Percentiles rank a stretch among this genome's conserved stretches.
Conservation (phyloP, 2,888 invertebrate genomes). For the Gisinianus flammeolus region DNA sequence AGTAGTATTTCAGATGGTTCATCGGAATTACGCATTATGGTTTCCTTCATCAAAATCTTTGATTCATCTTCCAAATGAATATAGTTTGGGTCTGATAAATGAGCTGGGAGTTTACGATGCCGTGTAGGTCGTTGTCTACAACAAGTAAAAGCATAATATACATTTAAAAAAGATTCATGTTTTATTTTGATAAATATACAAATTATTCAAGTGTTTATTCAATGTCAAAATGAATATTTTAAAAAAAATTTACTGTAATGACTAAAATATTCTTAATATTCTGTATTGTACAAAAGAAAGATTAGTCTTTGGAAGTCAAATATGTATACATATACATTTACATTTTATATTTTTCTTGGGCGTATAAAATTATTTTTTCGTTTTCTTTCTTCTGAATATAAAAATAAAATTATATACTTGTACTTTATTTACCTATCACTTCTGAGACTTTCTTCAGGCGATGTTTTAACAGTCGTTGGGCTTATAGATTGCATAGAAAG, state of each 20-base stretch:
- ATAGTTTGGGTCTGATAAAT: constrained; percentile 64
- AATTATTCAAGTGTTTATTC: no score
- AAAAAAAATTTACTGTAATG: background rate
- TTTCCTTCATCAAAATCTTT: constrained; percentile 14
- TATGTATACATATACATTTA: no score
- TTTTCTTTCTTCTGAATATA: no score
- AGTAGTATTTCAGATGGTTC: constrained; percentile 60
- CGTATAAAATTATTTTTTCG: no score
- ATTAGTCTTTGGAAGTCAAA: no score
- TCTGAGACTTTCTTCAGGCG: constrained; percentile 3
- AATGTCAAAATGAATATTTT: no score
- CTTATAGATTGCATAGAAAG: background rate
- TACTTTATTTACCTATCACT: constrained; percentile 35
- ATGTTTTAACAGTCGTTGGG: background rate
- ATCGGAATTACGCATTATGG: constrained; percentile 61
- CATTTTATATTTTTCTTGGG: no score
- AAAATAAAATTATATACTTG: no score
- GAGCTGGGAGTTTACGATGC: constrained; percentile 69
- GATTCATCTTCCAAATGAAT: constrained; percentile 53
- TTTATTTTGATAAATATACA: no score
- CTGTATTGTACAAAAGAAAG: constrained; percentile 35
- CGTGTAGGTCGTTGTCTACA: constrained; percentile 54
- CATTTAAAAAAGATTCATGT: no score
- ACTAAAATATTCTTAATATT: constrained; percentile 12
- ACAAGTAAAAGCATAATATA: background rate